Conservation (phyloP, 2,888 invertebrate genomes). For the Agapostemon virescens region DNA sequence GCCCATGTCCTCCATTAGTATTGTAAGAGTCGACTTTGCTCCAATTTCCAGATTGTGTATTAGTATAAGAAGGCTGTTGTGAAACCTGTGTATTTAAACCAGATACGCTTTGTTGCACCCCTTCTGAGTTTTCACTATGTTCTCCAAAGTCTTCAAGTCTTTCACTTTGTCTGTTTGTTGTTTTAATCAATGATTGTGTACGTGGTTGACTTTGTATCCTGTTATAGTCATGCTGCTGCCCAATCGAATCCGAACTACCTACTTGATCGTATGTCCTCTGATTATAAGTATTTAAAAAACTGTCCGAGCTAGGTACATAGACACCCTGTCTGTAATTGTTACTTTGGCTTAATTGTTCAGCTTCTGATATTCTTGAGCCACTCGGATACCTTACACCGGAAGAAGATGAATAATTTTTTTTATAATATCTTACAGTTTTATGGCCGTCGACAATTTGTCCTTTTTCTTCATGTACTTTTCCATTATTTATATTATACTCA, state of each 20-base stretch:
- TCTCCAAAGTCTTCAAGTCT: slow-evolving; percentile 69
- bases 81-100: slow-evolving; percentile 28
- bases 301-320: slow-evolving; percentile 24
- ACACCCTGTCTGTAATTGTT: slow-evolving; percentile 25
- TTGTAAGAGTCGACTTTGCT: slow-evolving; percentile 70
- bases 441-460: slow-evolving; percentile 65
- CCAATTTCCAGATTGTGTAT: slow-evolving; percentile 67
- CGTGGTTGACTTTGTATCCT: slow-evolving; percentile 44
- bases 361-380: slow-evolving; percentile 16
- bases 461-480: slow-evolving; percentile 69
- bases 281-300: slow-evolving; percentile 24
- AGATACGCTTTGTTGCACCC: slow-evolving; percentile 36
- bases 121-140: slow-evolving; percentile 48
- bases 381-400: slow-evolving; percentile 55
- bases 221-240: slow-evolving; percentile 47
- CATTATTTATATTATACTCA: slow-evolving; percentile 69
- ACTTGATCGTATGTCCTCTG: slow-evolving; percentile 41
- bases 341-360: slow-evolving; percentile 30
- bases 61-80: slow-evolving; percentile 26
- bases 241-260: slow-evolving; percentile 25
- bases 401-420: slow-evolving; percentile 73
- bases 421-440: slow-evolving; percentile 68
- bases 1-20: slow-evolving; percentile 71
- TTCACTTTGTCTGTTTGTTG: slow-evolving; percentile 47
- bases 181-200: slow-evolving; percentile 28